phyloP scores from a whole-genome alignment of 2,888 invertebrate genomes.

The Drosophila pullipes region DNA sequence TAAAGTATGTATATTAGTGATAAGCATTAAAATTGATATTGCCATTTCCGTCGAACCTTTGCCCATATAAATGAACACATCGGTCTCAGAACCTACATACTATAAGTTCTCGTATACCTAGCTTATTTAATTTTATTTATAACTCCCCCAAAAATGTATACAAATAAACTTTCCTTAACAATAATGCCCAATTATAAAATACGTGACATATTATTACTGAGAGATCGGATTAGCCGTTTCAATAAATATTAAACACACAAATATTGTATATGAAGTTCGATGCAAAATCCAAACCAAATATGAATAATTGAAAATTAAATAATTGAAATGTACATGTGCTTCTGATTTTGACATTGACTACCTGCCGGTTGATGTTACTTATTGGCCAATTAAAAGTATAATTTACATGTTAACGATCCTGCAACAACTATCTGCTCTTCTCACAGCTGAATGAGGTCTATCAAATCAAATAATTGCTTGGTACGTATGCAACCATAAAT shows the following conservation, averaged over 20 bases:
- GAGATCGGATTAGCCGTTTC: background rate
- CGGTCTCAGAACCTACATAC: background rate
- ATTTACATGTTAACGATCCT: slow-evolving; percentile 81
- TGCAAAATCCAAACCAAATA: slow-evolving; percentile 20
- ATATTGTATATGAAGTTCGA: background rate
- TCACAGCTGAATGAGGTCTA: background rate
- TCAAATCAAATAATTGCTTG: slow-evolving; percentile 27
- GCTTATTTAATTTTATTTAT: background rate
- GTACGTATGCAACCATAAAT: slow-evolving; percentile 32
- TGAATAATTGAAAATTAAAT: slow-evolving; percentile 21
- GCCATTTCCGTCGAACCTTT: background rate
- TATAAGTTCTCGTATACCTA: background rate
- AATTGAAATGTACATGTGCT: background rate
- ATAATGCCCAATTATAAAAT: background rate
- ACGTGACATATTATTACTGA: background rate
- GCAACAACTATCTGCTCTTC: slow-evolving; percentile 18
- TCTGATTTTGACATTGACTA: slow-evolving; percentile 26
- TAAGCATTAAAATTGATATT: background rate
- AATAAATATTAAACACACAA: background rate
- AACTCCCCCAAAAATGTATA: background rate
- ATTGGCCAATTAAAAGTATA: slow-evolving; percentile 81
- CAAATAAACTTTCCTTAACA: background rate
- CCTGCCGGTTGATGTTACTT: slow-evolving; percentile 57
- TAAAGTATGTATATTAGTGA: no score
- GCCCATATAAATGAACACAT: background rate